These are phyloP conservation scores for Metellina segmentata DNA, from an alignment of 2,888 invertebrate genomes.

Conservation along the genomic window DNA sequence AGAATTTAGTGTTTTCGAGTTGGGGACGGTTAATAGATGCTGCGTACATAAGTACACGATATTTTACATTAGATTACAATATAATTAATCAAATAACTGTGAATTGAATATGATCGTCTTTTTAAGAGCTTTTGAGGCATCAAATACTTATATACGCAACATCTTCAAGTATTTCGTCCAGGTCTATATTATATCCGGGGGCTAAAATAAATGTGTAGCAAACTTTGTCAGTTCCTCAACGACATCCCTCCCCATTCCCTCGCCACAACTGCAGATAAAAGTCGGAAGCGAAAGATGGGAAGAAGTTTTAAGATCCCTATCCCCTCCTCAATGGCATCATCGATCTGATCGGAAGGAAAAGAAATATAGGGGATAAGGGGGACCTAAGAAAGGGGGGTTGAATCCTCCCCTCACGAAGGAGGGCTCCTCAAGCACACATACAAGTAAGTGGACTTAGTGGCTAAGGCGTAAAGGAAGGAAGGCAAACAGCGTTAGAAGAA, in stretches of 20 bases:
- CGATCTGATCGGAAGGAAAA: conserved; percentile 55
- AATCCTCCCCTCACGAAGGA: neutral
- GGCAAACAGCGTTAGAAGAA: conserved; percentile 30
- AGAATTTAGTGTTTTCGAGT: too few species aligned
- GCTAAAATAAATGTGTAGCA: too few species aligned
- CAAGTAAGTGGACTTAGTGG: conserved; percentile 52
- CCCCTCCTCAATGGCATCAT: conserved; percentile 22
- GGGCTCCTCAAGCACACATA: neutral
- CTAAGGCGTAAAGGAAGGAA: conserved; percentile 13
- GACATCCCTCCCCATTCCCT: neutral
- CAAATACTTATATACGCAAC: too few species aligned
- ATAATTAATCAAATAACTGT: too few species aligned
- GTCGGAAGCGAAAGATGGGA: neutral
- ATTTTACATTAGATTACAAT: too few species aligned
- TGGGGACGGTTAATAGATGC: too few species aligned
- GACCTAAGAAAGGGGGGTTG: conserved; percentile 19
- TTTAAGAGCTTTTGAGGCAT: too few species aligned
- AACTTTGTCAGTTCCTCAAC: neutral
- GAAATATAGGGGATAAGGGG: conserved; percentile 21
- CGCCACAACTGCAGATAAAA: neutral
- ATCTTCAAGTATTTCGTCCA: too few species aligned
- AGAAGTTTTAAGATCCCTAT: conserved; percentile 47
- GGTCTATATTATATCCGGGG: too few species aligned
- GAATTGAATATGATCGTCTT: too few species aligned
- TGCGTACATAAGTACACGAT: too few species aligned